A percentile compares a stretch with the other conserved stretches of the same genome.
Conservation (phyloP, 2,113 vertebrate genomes). For the Alligator mississippiensis region DNA sequence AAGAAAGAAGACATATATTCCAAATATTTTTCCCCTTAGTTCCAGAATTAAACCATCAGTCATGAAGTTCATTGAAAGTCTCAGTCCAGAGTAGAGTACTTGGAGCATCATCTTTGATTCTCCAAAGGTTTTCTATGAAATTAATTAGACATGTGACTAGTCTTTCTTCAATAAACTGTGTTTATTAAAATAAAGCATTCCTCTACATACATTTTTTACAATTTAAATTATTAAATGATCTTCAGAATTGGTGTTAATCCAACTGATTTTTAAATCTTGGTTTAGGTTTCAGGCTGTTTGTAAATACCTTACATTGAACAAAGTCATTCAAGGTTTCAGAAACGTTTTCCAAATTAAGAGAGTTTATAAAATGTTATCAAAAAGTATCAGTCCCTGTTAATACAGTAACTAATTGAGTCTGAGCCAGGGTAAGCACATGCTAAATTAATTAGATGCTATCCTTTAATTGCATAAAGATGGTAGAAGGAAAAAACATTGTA, state of each 20-base stretch:
- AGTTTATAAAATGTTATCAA: not conserved
- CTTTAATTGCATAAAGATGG: not conserved
- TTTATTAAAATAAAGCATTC: not conserved
- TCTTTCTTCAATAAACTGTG: not conserved
- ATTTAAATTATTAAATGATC: not conserved
- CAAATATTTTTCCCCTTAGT: not conserved
- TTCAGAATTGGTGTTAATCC: not conserved
- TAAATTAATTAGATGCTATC: not conserved
- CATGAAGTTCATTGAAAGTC: not conserved
- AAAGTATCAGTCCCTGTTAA: not conserved
- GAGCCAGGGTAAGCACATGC: too few species aligned
- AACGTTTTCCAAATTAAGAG: not conserved
- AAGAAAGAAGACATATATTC: too few species aligned
- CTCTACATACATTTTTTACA: not conserved
- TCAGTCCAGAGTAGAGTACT: not conserved
- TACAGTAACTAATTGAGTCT: not conserved
- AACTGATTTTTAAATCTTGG: not conserved
- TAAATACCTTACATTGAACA: not conserved
- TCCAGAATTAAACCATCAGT: not conserved
- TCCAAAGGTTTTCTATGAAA: not conserved
- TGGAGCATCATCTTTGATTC: not conserved
- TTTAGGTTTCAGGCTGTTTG: not conserved
- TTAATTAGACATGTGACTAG: too few species aligned
- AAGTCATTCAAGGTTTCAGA: not conserved
- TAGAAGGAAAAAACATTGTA: not conserved